A percentile compares a stretch with the other conserved stretches of the same genome.
Conservation (phyloP, 2,888 invertebrate species). For the Dryobotodes eremita region DNA sequence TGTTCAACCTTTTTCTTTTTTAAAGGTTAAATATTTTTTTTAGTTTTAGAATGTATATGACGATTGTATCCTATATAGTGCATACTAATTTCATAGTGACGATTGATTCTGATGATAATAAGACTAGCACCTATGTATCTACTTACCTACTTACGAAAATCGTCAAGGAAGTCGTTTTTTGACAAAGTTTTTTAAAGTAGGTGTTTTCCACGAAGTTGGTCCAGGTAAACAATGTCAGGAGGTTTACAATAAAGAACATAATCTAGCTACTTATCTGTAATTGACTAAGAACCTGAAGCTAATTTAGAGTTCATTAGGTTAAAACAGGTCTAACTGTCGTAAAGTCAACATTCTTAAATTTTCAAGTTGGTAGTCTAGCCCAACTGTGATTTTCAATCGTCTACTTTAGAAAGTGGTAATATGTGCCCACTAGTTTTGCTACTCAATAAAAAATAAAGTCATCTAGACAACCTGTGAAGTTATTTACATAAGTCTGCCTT, state of each 20-base stretch:
- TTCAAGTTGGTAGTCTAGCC: neutral
- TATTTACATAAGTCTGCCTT: neutral
- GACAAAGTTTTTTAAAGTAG: neutral
- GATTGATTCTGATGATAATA: too few species aligned
- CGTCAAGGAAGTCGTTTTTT: neutral
- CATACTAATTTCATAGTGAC: too few species aligned
- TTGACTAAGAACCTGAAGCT: neutral
- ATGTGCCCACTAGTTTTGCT: neutral
- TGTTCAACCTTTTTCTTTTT: neutral
- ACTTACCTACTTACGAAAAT: neutral
- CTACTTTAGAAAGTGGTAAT: conserved; percentile 22
- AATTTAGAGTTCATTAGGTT: neutral
- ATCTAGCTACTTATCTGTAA: neutral
- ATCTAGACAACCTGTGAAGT: neutral
- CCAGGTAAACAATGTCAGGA: neutral
- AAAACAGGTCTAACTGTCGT: neutral
- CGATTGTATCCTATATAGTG: neutral
- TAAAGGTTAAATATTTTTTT: neutral
- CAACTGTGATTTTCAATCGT: conserved; percentile 17
- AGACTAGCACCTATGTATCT: too few species aligned
- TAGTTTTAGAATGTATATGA: neutral
- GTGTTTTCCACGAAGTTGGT: neutral
- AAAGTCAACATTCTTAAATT: conserved; percentile 25
- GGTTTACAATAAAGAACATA: too few species aligned
- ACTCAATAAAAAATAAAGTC: conserved; percentile 25